Conservation (phyloP, 2,113 vertebrate species). For the Rhynchopsitta pachyrhyncha region DNA sequence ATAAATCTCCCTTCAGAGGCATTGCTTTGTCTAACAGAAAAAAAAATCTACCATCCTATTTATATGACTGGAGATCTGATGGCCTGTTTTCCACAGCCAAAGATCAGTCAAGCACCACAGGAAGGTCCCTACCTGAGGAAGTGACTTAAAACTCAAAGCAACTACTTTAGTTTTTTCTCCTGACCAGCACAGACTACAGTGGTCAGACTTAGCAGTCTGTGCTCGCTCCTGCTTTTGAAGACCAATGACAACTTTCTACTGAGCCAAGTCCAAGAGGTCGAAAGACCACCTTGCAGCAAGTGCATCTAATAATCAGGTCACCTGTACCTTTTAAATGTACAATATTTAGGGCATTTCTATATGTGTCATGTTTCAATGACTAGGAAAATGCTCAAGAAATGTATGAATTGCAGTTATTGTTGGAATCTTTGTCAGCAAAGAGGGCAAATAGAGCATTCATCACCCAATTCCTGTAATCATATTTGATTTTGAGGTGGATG, state of each 20-base stretch:
- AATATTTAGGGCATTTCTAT: background rate
- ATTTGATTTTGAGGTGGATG: background rate
- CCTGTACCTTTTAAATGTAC: background rate
- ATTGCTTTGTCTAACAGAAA: background rate
- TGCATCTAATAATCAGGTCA: background rate
- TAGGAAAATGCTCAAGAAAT: background rate
- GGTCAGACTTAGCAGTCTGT: background rate
- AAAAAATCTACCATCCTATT: background rate
- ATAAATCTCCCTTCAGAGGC: background rate
- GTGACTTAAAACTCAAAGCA: background rate
- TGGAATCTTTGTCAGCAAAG: background rate
- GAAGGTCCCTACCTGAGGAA: background rate
- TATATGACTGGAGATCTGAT: background rate
- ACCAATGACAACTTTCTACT: background rate
- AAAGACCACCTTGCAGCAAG: background rate
- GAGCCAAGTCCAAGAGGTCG: background rate
- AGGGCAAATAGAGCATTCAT: background rate
- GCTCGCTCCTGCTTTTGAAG: background rate
- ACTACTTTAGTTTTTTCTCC: background rate
- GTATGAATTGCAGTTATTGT: background rate
- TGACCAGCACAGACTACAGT: background rate
- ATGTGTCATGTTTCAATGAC: background rate
- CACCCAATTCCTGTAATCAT: background rate
- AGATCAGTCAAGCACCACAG: background rate
- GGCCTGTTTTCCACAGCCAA: background rate